phyloP scores from a whole-genome alignment of 2,113 vertebrate species.

The Nanorana parkeri region DNA sequence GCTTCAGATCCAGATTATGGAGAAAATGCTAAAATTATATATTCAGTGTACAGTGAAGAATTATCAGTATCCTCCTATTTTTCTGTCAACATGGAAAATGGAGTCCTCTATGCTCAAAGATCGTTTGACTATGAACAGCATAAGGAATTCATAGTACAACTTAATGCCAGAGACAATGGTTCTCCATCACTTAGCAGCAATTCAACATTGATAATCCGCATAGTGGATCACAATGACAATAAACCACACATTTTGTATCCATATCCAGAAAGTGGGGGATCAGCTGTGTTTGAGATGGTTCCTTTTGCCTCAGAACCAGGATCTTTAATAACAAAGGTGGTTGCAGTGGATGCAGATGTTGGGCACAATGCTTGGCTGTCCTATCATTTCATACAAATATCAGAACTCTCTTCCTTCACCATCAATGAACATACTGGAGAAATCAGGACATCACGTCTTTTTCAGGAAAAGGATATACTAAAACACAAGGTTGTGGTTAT shows the following conservation, averaged over 20 bases:
- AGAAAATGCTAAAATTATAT: constrained; percentile 73
- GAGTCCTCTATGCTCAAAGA: constrained; percentile 4
- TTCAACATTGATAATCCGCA: constrained; percentile 63
- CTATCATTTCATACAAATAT: constrained; percentile 68
- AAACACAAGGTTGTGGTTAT: constrained; percentile 77
- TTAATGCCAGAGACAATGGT: background rate
- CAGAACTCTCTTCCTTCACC: constrained; percentile 66
- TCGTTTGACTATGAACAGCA: no score
- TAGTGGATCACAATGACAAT: constrained; percentile 68
- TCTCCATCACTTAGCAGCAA: constrained; percentile 4
- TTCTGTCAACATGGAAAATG: constrained; percentile 60
- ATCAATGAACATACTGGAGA: constrained; percentile 61
- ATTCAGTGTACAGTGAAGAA: constrained; percentile 66
- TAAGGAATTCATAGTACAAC: no score
- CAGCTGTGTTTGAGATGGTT: constrained; percentile 31
- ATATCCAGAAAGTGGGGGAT: constrained; percentile 2
- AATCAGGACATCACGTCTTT: constrained; percentile 66
- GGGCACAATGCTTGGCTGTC: constrained; percentile 33
- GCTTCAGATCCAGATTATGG: constrained; percentile 71
- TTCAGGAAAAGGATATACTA: constrained; percentile 76
- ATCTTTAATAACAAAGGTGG: constrained; percentile 58
- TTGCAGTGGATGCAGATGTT: constrained; percentile 63
- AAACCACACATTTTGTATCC: constrained; percentile 54
- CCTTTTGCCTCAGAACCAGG: constrained; percentile 56
- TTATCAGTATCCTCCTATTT: constrained; percentile 54